Evolutionary conservation across 2,888 invertebrate species (phyloP).

Genomic region (Drosophila melanocephala): DNA sequence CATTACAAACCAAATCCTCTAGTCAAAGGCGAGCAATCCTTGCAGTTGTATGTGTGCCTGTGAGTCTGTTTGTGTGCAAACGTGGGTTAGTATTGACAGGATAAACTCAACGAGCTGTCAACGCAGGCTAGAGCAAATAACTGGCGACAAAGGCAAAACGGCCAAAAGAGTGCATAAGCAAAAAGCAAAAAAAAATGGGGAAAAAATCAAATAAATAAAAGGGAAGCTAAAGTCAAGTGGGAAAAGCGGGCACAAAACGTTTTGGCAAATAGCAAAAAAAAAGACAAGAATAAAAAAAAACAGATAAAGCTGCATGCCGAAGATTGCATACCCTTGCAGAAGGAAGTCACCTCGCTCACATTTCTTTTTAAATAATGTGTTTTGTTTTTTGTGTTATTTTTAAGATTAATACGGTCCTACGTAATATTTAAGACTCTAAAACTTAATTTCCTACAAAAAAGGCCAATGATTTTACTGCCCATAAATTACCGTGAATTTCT

Average conservation of each 20-base stretch:
- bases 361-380: not conserved
- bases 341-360: not conserved
- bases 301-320: not conserved
- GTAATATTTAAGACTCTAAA: not conserved
- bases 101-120: constrained; percentile 80
- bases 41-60: constrained; percentile 9
- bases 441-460: not conserved
- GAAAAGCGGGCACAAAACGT: constrained; percentile 44
- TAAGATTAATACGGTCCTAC: not conserved
- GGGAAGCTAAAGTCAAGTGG: constrained; percentile 18
- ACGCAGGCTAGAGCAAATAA: constrained; percentile 69
- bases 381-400: not conserved
- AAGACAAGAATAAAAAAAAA: not conserved
- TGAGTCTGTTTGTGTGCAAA: constrained; percentile 17
- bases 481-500: not conserved
- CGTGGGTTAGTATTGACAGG: constrained; percentile 69
- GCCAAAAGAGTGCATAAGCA: constrained; percentile 54
- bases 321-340: not conserved
- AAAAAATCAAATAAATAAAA: constrained; percentile 49
- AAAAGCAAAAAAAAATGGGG: constrained; percentile 14
- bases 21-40: constrained; percentile 35
- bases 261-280: constrained; percentile 46
- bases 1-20: constrained; percentile 44
- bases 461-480: not conserved
- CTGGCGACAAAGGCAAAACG: constrained; percentile 65